A percentile compares a stretch with the other conserved stretches of the same genome.
These are phyloP conservation scores for Perognathus longimembris DNA, from an alignment of 2,113 vertebrate genomes.

Conservation along the genomic window DNA sequence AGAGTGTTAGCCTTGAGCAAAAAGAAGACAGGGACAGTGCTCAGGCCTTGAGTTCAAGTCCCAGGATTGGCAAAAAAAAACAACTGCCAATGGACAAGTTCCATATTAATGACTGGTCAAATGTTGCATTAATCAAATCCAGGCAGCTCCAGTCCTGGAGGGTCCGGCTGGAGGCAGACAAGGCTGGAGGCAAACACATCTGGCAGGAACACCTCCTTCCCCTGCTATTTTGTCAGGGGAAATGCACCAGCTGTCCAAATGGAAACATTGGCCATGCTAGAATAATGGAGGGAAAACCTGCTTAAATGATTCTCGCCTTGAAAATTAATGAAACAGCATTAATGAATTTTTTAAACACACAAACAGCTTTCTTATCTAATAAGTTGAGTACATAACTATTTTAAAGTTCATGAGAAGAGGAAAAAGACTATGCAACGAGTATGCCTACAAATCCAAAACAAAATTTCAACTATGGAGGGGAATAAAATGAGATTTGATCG, in stretches of 20 bases:
- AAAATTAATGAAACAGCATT: neutral
- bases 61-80: too few relatives aligned
- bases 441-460: conserved; percentile 34
- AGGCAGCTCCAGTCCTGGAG: neutral
- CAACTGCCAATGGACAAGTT: neutral
- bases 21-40: too few relatives aligned
- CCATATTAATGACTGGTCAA: conserved; percentile 23
- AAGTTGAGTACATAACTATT: neutral
- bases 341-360: neutral
- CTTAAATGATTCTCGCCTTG: neutral
- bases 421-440: neutral
- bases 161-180: neutral
- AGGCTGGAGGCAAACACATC: neutral
- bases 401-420: neutral
- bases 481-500: neutral
- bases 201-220: neutral
- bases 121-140: conserved; percentile 39
- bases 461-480: conserved; percentile 40
- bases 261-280: neutral
- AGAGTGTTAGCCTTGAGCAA: too few relatives aligned
- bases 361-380: neutral
- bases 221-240: conserved; percentile 5
- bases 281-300: neutral
- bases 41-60: too few relatives aligned
- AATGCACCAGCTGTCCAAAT: conserved; percentile 43